These are phyloP conservation scores for Puffinus mauretanicus DNA, from an alignment of 2,113 vertebrate species.

Conservation along the genomic window DNA sequence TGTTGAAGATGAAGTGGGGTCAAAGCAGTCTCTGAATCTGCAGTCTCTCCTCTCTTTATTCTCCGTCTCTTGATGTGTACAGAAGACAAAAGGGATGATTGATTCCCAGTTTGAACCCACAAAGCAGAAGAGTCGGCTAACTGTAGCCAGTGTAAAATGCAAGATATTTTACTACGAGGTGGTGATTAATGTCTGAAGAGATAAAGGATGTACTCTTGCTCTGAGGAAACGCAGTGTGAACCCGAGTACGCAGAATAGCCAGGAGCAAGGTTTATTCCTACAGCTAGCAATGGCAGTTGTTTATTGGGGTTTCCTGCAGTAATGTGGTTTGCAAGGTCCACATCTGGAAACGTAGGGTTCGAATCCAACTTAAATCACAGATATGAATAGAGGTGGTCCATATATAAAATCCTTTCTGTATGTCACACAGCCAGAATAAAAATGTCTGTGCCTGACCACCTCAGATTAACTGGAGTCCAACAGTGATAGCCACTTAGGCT, in stretches of 20 bases:
- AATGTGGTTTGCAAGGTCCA: background rate
- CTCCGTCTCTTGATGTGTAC: background rate
- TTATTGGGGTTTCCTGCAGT: background rate
- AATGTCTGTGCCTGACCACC: background rate
- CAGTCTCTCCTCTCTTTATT: background rate
- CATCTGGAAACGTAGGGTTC: background rate
- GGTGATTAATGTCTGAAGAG: background rate
- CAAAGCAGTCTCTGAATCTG: background rate
- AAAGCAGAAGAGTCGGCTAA: background rate
- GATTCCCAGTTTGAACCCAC: background rate
- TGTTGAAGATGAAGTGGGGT: background rate
- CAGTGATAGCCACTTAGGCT: background rate
- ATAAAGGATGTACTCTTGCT: background rate
- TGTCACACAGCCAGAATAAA: background rate
- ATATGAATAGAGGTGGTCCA: background rate
- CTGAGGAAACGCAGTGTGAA: fast-evolving
- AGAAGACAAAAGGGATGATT: background rate
- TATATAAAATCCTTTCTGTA: background rate
- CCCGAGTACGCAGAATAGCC: background rate
- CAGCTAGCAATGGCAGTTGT: background rate
- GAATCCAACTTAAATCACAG: background rate
- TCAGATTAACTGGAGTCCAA: background rate
- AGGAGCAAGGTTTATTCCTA: background rate
- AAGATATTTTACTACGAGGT: background rate
- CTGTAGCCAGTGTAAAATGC: background rate